A percentile compares a stretch with the other conserved stretches of the same genome.
Evolutionary conservation across 2,888 invertebrate species (phyloP).

Genomic region (Pseudococcus viburni): DNA sequence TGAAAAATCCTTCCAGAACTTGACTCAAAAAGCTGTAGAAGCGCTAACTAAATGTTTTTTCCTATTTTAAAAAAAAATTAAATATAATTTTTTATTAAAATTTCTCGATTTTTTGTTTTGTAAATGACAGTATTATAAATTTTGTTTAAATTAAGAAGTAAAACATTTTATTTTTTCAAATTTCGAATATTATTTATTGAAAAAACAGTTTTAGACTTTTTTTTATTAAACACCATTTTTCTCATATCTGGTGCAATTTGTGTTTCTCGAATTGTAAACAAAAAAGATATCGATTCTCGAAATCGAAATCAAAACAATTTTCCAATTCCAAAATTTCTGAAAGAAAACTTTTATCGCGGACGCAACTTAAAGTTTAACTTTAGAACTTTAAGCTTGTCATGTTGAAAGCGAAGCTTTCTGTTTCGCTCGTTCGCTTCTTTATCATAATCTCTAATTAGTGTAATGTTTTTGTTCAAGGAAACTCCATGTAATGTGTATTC

Average conservation of each 20-base stretch:
- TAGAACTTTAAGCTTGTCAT: neutral
- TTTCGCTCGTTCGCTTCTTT: neutral
- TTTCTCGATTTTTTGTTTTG: too few relatives aligned
- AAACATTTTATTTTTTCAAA: too few relatives aligned
- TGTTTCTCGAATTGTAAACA: neutral
- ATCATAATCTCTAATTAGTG: neutral
- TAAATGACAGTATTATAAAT: too few relatives aligned
- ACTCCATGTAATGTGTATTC: neutral
- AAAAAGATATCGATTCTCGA: neutral
- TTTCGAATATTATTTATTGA: too few relatives aligned
- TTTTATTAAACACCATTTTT: neutral
- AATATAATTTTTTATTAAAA: neutral
- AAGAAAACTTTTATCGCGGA: neutral
- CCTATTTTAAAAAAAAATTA: neutral
- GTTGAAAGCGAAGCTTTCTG: neutral
- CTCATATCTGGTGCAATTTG: neutral
- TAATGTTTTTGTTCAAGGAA: neutral
- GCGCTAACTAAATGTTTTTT: neutral
- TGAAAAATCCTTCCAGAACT: neutral
- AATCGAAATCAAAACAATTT: constrained; percentile 5
- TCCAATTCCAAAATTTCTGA: neutral
- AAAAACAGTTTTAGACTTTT: too few relatives aligned
- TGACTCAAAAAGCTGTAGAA: neutral
- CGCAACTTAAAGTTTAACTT: neutral
- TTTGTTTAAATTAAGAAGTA: too few relatives aligned